Conservation (phyloP, 2,113 vertebrate genomes). For the Scalopus aquaticus region DNA sequence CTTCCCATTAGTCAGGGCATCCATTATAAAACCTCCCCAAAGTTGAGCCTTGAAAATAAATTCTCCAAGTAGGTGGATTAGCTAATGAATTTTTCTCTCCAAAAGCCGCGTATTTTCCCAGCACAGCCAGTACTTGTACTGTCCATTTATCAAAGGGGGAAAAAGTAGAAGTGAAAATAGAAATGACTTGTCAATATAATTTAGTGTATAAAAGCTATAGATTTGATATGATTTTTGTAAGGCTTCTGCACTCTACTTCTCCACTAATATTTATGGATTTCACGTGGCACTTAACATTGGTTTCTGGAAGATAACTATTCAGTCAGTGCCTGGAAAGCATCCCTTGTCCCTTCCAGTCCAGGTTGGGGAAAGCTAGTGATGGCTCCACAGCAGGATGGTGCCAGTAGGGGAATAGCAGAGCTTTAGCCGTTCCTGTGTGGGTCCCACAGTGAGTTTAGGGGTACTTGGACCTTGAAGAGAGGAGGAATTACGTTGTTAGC, state of each 20-base stretch:
- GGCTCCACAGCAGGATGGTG: not conserved
- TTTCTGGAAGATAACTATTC: not conserved
- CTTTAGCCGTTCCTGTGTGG: not conserved
- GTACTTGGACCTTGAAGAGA: not conserved
- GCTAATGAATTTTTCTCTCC: conserved; percentile 71
- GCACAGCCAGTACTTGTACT: not conserved
- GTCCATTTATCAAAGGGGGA: conserved; percentile 54
- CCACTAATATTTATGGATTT: not conserved
- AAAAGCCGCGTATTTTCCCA: conserved; percentile 26
- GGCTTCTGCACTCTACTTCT: not conserved
- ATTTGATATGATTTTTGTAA: not conserved
- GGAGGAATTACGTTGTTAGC: not conserved
- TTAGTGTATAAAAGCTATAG: not conserved
- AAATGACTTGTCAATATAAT: too few relatives aligned
- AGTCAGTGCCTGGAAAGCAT: not conserved
- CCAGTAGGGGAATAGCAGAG: not conserved
- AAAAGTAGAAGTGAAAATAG: conserved; percentile 27
- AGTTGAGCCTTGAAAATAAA: conserved; percentile 73
- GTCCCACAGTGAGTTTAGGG: not conserved
- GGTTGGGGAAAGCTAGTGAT: not conserved
- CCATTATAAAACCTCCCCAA: conserved; percentile 71
- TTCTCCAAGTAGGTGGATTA: conserved; percentile 73
- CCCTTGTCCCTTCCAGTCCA: not conserved
- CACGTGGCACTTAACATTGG: not conserved
- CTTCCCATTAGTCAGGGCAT: conserved; percentile 71